Conservation (phyloP, 1,140 invertebrate genomes). For the Drosophila neocordata region DNA sequence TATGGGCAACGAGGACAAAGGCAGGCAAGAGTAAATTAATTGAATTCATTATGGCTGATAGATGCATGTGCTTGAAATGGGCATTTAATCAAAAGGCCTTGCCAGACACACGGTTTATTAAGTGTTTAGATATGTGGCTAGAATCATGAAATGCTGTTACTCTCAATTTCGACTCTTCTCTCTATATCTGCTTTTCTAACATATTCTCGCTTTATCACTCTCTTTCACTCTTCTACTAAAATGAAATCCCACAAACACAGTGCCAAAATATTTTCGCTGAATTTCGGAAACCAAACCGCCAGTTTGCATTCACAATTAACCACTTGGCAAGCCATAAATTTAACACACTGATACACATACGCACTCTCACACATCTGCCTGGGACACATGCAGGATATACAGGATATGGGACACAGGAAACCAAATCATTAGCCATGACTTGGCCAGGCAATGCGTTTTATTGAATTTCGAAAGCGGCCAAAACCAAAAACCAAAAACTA, state of each 20-base stretch:
- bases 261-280: constrained; percentile 44
- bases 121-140: constrained; percentile 6
- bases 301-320: constrained; percentile 74
- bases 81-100: constrained; percentile 62
- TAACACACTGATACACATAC: constrained; percentile 58
- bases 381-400: constrained; percentile 24
- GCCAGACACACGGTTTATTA: constrained; percentile 2
- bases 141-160: not conserved
- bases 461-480: constrained; percentile 40
- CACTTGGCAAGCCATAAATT: constrained; percentile 77
- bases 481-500: constrained; percentile 18
- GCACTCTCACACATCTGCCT: constrained; percentile 20
- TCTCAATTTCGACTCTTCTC: not conserved
- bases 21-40: constrained; percentile 65
- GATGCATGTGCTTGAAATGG: constrained; percentile 56
- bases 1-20: not conserved
- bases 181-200: not conserved
- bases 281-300: constrained; percentile 51
- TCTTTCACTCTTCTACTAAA: not conserved
- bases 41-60: constrained; percentile 76
- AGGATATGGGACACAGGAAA: constrained; percentile 40
- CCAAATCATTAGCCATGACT: constrained; percentile 78
- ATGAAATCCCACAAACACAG: constrained; percentile 11
- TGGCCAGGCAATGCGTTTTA: constrained; percentile 55
- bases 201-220: no score